These are phyloP conservation scores for Apus apus DNA, from an alignment of 2,113 vertebrate genomes.

Conservation along the genomic window DNA sequence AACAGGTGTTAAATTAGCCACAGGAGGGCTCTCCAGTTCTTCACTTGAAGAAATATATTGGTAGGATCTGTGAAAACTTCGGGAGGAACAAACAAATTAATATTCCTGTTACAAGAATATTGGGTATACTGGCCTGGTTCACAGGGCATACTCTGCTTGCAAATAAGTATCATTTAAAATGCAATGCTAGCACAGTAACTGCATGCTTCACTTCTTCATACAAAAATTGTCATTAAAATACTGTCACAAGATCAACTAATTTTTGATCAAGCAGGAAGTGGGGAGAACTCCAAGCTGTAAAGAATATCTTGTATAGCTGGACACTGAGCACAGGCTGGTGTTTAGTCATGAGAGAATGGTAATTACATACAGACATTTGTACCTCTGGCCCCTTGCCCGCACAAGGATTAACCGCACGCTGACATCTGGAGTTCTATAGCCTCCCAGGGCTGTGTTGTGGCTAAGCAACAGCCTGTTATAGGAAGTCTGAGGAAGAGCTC, in stretches of 20 bases:
- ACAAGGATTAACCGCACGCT: not conserved
- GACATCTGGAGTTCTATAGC: not conserved
- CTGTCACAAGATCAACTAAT: not conserved
- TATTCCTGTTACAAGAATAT: not conserved
- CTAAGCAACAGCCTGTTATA: slow-evolving; percentile 15
- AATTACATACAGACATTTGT: not conserved
- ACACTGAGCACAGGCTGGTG: not conserved
- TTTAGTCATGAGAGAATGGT: not conserved
- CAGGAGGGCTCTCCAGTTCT: slow-evolving; percentile 63
- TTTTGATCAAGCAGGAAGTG: not conserved
- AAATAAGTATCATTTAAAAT: not conserved
- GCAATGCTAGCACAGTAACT: not conserved
- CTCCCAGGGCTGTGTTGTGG: not conserved
- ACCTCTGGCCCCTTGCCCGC: not conserved
- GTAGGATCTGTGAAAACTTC: not conserved
- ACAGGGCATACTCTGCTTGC: not conserved
- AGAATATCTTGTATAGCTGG: accelerated
- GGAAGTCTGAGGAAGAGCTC: slow-evolving; percentile 29
- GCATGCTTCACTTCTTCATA: not conserved
- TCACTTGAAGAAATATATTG: not conserved
- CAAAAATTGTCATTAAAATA: not conserved
- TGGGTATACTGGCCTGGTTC: not conserved
- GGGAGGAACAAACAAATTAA: not conserved
- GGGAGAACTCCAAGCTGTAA: not conserved
- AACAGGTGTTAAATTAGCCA: slow-evolving; percentile 44